Percentiles rank a stretch among this genome's conserved stretches.
Evolutionary conservation across 2,888 invertebrate genomes (phyloP).

Genomic region (Eupeodes latifasciatus): DNA sequence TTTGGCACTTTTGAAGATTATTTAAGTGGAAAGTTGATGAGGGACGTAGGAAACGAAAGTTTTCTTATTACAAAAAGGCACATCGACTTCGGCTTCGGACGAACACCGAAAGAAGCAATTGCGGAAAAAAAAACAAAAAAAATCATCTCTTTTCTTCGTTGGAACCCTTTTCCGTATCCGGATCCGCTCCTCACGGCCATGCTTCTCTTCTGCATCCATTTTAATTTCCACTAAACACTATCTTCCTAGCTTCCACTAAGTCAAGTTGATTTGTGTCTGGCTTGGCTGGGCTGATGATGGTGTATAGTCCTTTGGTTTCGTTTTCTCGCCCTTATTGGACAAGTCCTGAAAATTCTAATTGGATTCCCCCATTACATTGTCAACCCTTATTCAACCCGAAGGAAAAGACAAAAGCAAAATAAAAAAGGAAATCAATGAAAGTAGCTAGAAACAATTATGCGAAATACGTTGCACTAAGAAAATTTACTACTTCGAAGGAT

Average conservation of each 20-base stretch:
- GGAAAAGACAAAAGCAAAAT: constrained; percentile 9
- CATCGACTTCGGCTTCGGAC: constrained; percentile 9
- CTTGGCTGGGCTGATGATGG: constrained; percentile 1
- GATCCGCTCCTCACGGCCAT: not conserved
- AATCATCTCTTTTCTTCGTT: not conserved
- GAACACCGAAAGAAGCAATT: constrained; percentile 13
- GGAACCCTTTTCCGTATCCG: constrained; percentile 35
- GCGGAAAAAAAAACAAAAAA: constrained; percentile 32
- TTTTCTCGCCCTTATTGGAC: constrained; percentile 42
- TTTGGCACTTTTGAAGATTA: constrained; percentile 70
- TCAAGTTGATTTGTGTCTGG: constrained; percentile 69
- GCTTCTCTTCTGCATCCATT: constrained; percentile 40
- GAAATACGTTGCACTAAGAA: constrained; percentile 59
- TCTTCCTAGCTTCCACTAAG: constrained; percentile 48
- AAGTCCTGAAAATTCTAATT: constrained; percentile 61
- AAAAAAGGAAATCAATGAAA: constrained; percentile 17
- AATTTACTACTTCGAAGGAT: constrained; percentile 58
- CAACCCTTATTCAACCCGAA: not conserved
- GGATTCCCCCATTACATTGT: constrained; percentile 40
- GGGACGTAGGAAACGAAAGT: constrained; percentile 59
- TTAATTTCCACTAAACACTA: constrained; percentile 66
- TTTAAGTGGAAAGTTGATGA: constrained; percentile 74
- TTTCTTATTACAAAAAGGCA: constrained; percentile 71
- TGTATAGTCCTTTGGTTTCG: constrained; percentile 26
- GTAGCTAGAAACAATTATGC: constrained; percentile 62